A percentile compares a stretch with the other conserved stretches of the same genome.
phyloP scores from a whole-genome alignment of 1,140 invertebrate species.

The Drosophila ironensis region DNA sequence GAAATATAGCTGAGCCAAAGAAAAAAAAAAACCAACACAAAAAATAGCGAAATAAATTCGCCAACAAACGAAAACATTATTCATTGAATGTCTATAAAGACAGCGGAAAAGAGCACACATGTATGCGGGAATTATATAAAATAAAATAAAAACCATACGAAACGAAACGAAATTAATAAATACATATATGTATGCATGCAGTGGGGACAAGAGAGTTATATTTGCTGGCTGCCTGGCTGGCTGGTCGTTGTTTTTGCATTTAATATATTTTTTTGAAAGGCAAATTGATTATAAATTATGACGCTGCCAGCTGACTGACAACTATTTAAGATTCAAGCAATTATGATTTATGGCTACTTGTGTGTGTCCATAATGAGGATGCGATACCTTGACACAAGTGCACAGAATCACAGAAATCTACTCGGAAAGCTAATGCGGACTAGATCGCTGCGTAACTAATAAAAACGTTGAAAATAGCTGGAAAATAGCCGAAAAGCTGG shows the following conservation, averaged over 20 bases:
- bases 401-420: conserved; percentile 21
- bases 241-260: no score
- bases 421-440: no score
- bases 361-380: conserved; percentile 49
- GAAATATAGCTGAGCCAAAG: conserved; percentile 53
- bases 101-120: conserved; percentile 41
- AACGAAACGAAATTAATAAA: conserved; percentile 28
- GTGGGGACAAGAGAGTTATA: conserved; percentile 47
- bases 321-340: conserved; percentile 70
- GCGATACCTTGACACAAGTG: conserved; percentile 49
- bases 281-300: conserved; percentile 79
- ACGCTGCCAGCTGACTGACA: conserved; percentile 69
- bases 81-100: conserved; percentile 78
- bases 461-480: conserved; percentile 43
- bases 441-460: conserved; percentile 39
- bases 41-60: conserved; percentile 45
- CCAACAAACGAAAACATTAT: conserved; percentile 77
- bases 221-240: conserved; percentile 22
- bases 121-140: conserved; percentile 33
- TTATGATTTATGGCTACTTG: conserved; percentile 68
- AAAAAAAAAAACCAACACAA: conserved; percentile 44
- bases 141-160: no score
- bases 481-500: conserved; percentile 27
- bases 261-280: conserved; percentile 53
- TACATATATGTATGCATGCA: conserved; percentile 50